Base-by-base conservation (phyloP, 2,113 vertebrate genomes). In the Prinia subflava region DNA sequence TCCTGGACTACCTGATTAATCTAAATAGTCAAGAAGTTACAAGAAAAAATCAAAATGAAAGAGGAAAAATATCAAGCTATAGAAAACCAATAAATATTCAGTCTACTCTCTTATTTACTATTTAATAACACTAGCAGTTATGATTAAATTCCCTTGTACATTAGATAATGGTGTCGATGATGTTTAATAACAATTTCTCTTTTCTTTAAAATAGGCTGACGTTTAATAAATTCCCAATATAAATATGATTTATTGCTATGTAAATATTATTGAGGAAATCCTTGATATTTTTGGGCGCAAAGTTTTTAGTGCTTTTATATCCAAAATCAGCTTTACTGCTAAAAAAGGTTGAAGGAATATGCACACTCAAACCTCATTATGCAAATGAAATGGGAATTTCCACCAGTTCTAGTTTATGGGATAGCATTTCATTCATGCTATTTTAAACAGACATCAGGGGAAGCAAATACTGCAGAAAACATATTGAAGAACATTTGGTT, bases 401-500 rank as follows among this genome's bases (percentile, higher is more conserved):
- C 71, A 95, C 37, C n/a, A 71, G 56, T 39, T 88, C 28, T 64
- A 37, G 37, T 81, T 88, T 92, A 77, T 27, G 74, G 63, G 67
- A 70, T 83, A 22, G 27, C 0, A 7, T 81, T 92, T 88, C 52
- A 93, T 83, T 90, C 64, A 78, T 41, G 47, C 39, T 94, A 88
- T 92, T 93, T 96, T 95, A 68, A 92, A 60, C 75, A 95, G 46
- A 62, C 17, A 73, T 31, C 71, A 74, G 24, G 81, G 47, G 78
- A 92, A 91, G 79, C 17, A 80, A 94, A 85, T 70, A 90, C 64
- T 78, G 73, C 37, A 90, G 71, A 65, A 96, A 90, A 81, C 55
- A 92, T 79, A 85, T 16, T 83, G 84, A 76, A 85, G 81, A 92
- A 89, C 55, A 70, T 80, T 91, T 86, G 57, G 49, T 91, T 95